Base-by-base conservation (phyloP, 2,797 vertebrate genomes). In the Xyrichtys novacula region DNA sequence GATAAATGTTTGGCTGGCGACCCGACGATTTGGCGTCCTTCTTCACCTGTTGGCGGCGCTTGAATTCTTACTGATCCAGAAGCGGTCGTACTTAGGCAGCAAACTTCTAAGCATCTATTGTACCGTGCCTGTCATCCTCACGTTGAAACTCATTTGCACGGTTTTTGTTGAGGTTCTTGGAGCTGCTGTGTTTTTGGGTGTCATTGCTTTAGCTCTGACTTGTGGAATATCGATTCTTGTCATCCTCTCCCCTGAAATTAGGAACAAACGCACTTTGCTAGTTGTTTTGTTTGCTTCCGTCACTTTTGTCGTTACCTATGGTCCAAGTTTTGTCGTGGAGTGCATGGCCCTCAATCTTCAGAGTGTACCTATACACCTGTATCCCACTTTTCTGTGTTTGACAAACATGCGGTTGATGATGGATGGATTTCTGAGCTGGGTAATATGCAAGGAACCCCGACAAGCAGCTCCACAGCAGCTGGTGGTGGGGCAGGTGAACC, bases 351-450 rank as follows among this genome's bases (percentile, higher is more conserved):
- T 55, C 23, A n/a, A 25, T 12, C 6, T 5, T 17, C 8, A 12
- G 1, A 0, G 2, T 1, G 2, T 26, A 25, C 12, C 36, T 26
- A 1, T 0, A 9, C 1, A 0, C 3, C 2, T 17, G 17, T 9
- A 15, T 1, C 1, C 5, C 1, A 19, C 19, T 9, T 20, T 31
- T 2, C 5, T 57, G n/a, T 31, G 39, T 57, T 3, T 31, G 26
- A 31, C 25, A 29, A 57, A 57, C 55, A 1, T 57, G 3, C 39
- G 55, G 14, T 39, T 57, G 39, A 1, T 31, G 14, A 3, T 6
- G 2, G 39, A 43, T 6, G n/a, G 5, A 8, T 15, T 1, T 9
- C n/a, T 57, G 55, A 19, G 11, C 55, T 20, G 17, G 25, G 2
- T 22, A 1, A 43, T 19, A 7, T 55, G 46, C 15, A 26, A 6